Percentiles rank a stretch among this genome's conserved stretches.
phyloP scores from a whole-genome alignment of 2,888 invertebrate genomes.

The Thalpophila matura region DNA sequence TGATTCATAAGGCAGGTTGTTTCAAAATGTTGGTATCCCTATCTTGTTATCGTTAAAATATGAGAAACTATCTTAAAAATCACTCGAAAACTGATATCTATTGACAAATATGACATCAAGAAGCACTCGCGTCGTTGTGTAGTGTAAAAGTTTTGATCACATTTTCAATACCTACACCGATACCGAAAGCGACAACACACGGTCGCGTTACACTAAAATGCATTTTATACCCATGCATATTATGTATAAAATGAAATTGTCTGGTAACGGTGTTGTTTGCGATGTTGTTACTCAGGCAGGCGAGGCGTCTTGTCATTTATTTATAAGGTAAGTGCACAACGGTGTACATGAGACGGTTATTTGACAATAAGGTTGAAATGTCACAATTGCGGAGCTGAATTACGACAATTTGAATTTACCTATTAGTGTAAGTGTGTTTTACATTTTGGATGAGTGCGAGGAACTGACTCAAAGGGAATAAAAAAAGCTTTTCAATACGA shows the following conservation, averaged over 20 bases:
- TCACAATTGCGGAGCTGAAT: conserved; percentile 12
- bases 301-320: conserved; percentile 24
- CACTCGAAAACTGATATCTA: background rate
- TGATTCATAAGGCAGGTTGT: too few relatives aligned
- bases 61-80: background rate
- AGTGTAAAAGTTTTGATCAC: conserved; percentile 9
- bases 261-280: conserved; percentile 55
- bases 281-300: conserved; percentile 45
- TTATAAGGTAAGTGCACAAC: conserved; percentile 54
- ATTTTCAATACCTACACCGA: conserved; percentile 23
- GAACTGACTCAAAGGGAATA: background rate
- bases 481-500: background rate
- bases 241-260: conserved; percentile 62
- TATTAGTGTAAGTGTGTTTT: background rate
- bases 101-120: conserved; percentile 14
- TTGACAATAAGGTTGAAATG: conserved; percentile 24
- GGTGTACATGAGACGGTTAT: conserved; percentile 21
- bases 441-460: background rate
- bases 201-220: conserved; percentile 26
- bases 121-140: background rate
- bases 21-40: too few relatives aligned
- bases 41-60: too few relatives aligned
- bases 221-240: conserved; percentile 55
- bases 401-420: background rate
- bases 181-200: conserved; percentile 1